Conservation (phyloP, 2,113 vertebrate genomes). For the Hassar affinis region DNA sequence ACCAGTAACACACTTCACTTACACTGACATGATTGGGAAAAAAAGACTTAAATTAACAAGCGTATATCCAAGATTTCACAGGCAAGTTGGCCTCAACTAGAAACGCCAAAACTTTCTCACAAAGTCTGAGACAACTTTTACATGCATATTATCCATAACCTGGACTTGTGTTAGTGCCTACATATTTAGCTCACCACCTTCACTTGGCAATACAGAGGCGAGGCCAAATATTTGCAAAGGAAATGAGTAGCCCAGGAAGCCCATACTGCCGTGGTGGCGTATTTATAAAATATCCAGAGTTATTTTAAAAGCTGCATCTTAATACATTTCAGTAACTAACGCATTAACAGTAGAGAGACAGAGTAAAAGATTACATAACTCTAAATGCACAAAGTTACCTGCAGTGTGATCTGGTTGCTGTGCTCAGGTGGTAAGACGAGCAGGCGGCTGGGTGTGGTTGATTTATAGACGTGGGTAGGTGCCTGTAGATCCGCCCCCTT, state of each 20-base stretch:
- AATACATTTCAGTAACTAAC: not conserved
- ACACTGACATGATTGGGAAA: not conserved
- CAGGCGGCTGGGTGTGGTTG: conserved; percentile 16
- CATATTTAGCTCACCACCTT: not conserved
- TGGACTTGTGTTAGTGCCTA: not conserved
- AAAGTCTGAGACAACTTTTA: not conserved
- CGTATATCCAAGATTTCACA: not conserved
- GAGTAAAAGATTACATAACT: not conserved
- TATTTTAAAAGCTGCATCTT: not conserved
- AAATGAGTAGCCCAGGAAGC: conserved; percentile 3
- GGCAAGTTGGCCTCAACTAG: too few relatives aligned
- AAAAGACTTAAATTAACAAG: not conserved
- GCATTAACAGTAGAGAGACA: not conserved
- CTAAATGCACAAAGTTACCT: conserved; percentile 21
- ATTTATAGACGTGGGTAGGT: conserved; percentile 25
- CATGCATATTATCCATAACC: not conserved
- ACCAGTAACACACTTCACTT: not conserved
- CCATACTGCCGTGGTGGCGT: not conserved
- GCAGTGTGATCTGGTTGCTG: not conserved
- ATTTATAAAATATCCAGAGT: not conserved
- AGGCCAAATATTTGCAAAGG: not conserved
- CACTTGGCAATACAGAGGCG: not conserved
- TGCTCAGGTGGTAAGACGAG: not conserved
- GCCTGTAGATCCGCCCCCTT: not conserved
- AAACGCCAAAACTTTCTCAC: not conserved